Conservation (phyloP, 2,113 vertebrate species). For the Nipponia nippon region DNA sequence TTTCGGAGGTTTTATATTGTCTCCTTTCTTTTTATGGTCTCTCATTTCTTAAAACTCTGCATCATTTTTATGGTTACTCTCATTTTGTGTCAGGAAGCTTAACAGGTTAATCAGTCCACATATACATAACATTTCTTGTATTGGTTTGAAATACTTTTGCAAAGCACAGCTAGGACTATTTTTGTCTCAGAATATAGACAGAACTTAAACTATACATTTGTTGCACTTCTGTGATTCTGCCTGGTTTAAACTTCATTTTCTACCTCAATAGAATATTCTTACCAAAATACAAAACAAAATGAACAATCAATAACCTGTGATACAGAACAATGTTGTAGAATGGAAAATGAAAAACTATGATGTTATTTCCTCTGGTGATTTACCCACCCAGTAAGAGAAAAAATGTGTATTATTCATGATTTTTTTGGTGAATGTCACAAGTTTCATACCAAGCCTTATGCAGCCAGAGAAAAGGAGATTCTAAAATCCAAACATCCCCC, state of each 20-base stretch:
- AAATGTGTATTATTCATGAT: not conserved
- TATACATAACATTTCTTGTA: not conserved
- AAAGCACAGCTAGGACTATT: not conserved
- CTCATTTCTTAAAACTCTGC: not conserved
- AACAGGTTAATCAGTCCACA: not conserved
- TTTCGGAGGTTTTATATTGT: not conserved
- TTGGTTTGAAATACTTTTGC: not conserved
- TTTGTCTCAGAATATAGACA: not conserved
- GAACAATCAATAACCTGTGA: not conserved
- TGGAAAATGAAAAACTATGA: not conserved
- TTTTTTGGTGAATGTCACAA: not conserved
- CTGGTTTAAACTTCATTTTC: not conserved
- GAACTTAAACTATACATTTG: not conserved
- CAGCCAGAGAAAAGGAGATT: not conserved
- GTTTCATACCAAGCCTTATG: not conserved
- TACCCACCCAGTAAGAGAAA: not conserved
- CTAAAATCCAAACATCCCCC: not conserved
- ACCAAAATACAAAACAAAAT: not conserved
- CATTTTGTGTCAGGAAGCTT: not conserved
- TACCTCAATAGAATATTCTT: not conserved
- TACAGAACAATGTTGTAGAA: not conserved
- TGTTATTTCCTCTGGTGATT: not conserved
- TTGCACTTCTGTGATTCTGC: not conserved
- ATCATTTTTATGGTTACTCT: not conserved
- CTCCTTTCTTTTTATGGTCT: not conserved